Evolutionary conservation across 2,888 invertebrate species (phyloP).

Genomic region (Luperina testacea): DNA sequence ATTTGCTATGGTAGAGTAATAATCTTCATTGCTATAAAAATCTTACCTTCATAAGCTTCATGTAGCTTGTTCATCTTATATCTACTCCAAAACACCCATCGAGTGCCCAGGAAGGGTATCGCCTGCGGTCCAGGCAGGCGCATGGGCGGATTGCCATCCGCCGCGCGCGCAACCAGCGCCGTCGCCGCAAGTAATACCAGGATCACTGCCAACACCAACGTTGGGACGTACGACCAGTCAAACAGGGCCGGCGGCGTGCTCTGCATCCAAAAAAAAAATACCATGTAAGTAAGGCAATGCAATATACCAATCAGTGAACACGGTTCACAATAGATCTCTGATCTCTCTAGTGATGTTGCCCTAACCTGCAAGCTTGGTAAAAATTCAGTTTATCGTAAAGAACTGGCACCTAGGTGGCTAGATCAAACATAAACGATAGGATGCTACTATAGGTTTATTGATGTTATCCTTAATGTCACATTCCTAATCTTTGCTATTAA

Average conservation of each 20-base stretch:
- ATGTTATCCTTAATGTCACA: neutral
- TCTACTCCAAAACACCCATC: conserved; percentile 93
- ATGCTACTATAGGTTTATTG: neutral
- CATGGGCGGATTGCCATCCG: conserved; percentile 73
- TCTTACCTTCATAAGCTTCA: conserved; percentile 93
- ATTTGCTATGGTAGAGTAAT: neutral
- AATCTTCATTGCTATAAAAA: conserved; percentile 13
- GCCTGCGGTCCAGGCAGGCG: conserved; percentile 93
- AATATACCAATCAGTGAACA: neutral
- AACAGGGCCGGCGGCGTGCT: conserved; percentile 81
- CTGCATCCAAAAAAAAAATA: conserved; percentile 66
- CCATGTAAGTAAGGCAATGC: neutral
- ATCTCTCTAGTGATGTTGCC: neutral
- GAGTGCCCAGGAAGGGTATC: conserved; percentile 94
- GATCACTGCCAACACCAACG: conserved; percentile 79
- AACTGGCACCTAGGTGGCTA: neutral
- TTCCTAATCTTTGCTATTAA: conserved; percentile 5
- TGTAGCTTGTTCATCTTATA: conserved; percentile 94
- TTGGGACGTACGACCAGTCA: conserved; percentile 86
- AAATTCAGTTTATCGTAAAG: neutral
- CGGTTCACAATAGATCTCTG: neutral
- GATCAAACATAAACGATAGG: neutral
- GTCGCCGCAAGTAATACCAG: conserved; percentile 78
- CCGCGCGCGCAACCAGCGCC: conserved; percentile 74
- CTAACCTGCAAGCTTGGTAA: neutral